Evolutionary conservation across 2,888 invertebrate genomes (phyloP).

Genomic region (Dynastes hyllus): DNA sequence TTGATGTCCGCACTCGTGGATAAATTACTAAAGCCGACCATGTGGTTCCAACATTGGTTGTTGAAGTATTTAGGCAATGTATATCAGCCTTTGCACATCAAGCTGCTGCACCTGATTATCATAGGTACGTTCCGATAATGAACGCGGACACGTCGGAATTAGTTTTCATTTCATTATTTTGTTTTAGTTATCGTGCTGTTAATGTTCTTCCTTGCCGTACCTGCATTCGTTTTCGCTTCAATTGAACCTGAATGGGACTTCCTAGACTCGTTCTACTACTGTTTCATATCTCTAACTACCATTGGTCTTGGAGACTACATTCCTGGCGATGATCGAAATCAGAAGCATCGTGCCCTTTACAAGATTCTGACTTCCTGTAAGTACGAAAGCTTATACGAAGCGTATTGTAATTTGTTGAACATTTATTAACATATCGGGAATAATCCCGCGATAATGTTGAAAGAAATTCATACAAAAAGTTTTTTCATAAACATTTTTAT

Average conservation of each 20-base stretch:
- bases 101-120: conserved; percentile 82
- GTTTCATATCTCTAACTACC: conserved; percentile 92
- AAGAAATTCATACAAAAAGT: too few species aligned
- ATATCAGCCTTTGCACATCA: conserved; percentile 83
- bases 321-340: conserved; percentile 85
- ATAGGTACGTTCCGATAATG: conserved; percentile 73
- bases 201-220: conserved; percentile 81
- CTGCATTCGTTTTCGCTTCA: conserved; percentile 82
- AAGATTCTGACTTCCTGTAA: conserved; percentile 87
- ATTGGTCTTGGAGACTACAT: conserved; percentile 93
- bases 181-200: conserved; percentile 72
- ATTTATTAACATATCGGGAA: too few species aligned
- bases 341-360: conserved; percentile 85
- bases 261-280: conserved; percentile 92
- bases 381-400: conserved; percentile 59
- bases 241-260: conserved; percentile 89
- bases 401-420: neutral
- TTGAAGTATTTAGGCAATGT: conserved; percentile 82
- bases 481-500: too few species aligned
- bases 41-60: conserved; percentile 80
- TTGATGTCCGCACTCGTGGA: conserved; percentile 89
- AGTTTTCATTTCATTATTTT: conserved; percentile 34
- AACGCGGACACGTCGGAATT: neutral
- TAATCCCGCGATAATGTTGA: too few species aligned
- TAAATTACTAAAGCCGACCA: conserved; percentile 83